Evolutionary conservation across 2,888 invertebrate genomes (phyloP).

Genomic region (Pyrocoelia pectoralis): DNA sequence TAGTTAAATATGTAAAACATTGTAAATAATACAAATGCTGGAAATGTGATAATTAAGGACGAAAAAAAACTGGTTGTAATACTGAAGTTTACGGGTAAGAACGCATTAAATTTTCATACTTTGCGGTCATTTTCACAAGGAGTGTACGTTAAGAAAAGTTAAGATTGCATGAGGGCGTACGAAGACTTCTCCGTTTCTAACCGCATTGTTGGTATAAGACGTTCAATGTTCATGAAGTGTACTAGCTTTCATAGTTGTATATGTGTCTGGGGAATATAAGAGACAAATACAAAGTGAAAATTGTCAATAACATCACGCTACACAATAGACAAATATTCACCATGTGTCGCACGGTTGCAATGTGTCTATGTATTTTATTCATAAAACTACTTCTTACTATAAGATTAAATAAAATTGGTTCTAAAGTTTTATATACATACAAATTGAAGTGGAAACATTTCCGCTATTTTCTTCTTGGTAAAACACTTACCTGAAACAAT

Average conservation of each 20-base stretch:
- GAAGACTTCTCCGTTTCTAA: constrained; percentile 33
- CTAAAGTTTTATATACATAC: no score
- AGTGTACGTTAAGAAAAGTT: not conserved
- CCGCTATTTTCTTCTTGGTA: no score
- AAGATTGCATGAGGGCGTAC: constrained; percentile 39
- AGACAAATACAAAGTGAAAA: constrained; percentile 40
- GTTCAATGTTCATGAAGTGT: constrained; percentile 39
- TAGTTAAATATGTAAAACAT: no score
- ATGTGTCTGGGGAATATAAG: constrained; percentile 41
- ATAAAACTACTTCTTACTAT: no score
- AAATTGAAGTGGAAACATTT: no score
- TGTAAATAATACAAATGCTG: no score
- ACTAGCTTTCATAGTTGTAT: constrained; percentile 40
- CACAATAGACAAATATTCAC: constrained; percentile 20
- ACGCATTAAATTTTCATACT: constrained; percentile 24
- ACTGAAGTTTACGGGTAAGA: constrained; percentile 13
- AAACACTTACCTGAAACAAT: no score
- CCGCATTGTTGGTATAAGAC: constrained; percentile 43
- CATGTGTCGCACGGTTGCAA: no score
- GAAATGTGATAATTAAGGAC: no score
- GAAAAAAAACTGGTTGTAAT: no score
- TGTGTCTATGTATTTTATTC: no score
- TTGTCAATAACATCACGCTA: constrained; percentile 35
- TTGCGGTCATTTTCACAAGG: constrained; percentile 18
- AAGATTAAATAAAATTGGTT: no score